These are phyloP conservation scores for Serinus canaria DNA, from an alignment of 2,113 vertebrate species.

Conservation along the genomic window DNA sequence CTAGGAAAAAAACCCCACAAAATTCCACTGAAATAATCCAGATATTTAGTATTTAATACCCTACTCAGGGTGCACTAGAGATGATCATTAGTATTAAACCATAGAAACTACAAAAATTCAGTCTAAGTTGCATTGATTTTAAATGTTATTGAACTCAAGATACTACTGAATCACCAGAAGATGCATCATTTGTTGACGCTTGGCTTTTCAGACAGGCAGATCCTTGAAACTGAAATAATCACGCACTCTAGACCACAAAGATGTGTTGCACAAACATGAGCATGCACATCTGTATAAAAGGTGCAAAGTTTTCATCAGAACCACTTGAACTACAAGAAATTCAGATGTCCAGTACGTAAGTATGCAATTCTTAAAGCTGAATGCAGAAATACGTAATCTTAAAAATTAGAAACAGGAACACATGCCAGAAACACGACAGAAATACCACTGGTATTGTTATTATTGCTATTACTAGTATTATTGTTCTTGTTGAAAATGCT, in stretches of 20 bases:
- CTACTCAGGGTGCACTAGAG: neutral
- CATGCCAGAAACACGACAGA: neutral
- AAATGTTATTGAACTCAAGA: neutral
- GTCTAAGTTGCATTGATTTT: neutral
- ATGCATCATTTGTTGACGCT: neutral
- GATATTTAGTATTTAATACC: neutral
- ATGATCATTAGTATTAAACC: neutral
- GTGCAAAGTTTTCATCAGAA: neutral
- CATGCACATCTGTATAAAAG: neutral
- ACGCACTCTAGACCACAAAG: neutral
- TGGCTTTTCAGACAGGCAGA: neutral
- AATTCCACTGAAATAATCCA: neutral
- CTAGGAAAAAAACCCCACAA: neutral
- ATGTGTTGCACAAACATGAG: neutral
- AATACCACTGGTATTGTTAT: neutral
- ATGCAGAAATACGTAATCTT: neutral
- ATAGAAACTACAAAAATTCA: neutral
- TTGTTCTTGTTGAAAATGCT: neutral
- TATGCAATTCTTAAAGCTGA: neutral
- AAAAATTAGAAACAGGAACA: neutral
- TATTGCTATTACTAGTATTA: neutral
- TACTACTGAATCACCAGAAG: neutral
- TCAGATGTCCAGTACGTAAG: accelerated
- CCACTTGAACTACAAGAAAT: neutral
- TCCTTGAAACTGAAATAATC: neutral